phyloP scores from a whole-genome alignment of 2,113 vertebrate species.

The Oncorhynchus keta region DNA sequence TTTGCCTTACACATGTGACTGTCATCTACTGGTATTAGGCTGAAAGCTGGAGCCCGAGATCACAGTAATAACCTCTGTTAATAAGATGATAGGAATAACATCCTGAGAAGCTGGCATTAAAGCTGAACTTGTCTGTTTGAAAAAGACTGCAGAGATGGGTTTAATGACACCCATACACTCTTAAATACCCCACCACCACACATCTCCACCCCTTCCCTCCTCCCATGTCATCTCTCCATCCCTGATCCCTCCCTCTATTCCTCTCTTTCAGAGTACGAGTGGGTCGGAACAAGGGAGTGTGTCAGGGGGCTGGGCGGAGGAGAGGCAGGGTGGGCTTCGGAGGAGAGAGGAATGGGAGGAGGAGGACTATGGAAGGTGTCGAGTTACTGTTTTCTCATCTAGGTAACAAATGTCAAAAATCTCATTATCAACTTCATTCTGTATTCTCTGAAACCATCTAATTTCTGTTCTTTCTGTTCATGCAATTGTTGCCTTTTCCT shows the following conservation, averaged over 20 bases:
- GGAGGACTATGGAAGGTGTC: conserved; percentile 39
- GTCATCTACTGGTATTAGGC: too few species aligned
- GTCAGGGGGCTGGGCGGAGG: conserved; percentile 23
- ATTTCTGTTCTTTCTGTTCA: not conserved
- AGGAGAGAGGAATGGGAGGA: not conserved
- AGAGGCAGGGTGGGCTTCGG: conserved; percentile 8
- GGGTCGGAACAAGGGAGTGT: not conserved
- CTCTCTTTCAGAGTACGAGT: not conserved
- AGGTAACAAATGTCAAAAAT: conserved; percentile 22
- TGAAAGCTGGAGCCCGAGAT: too few species aligned
- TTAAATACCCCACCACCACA: too few species aligned
- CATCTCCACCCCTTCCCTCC: too few species aligned
- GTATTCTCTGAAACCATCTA: not conserved
- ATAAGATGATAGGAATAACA: too few species aligned
- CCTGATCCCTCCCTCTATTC: not conserved
- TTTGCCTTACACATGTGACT: too few species aligned
- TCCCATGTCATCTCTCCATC: not conserved
- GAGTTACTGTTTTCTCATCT: conserved; percentile 32
- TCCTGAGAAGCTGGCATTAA: not conserved
- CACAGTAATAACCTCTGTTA: too few species aligned
- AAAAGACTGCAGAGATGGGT: not conserved
- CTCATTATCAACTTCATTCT: not conserved
- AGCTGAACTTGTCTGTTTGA: not conserved
- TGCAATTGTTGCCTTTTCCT: not conserved
- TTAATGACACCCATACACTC: not conserved